Conservation (phyloP, 1,140 invertebrate species). For the Apis laboriosa region DNA sequence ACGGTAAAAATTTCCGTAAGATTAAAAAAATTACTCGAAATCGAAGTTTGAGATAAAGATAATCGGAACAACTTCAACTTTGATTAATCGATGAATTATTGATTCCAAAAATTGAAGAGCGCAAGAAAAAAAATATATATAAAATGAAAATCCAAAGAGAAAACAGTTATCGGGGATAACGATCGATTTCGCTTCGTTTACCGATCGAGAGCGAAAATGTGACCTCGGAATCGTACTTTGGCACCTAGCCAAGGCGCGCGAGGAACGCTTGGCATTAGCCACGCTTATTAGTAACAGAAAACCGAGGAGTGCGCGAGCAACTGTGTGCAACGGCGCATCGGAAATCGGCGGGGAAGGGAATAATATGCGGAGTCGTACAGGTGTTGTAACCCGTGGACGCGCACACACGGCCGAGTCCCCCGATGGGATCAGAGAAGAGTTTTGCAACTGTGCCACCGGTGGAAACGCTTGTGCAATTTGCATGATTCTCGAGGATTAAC, state of each 20-base stretch:
- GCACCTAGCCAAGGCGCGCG: conserved; percentile 40
- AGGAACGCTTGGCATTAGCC: conserved; percentile 41
- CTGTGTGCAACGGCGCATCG: conserved; percentile 10
- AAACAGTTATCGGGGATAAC: no score
- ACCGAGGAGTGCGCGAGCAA: background rate
- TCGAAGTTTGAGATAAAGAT: no score
- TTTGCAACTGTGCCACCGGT: background rate
- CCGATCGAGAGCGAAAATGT: conserved; percentile 53
- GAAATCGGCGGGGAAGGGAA: conserved; percentile 13
- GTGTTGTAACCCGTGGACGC: conserved; percentile 10
- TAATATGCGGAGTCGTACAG: conserved; percentile 11
- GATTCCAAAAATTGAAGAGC: no score
- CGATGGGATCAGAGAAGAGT: conserved; percentile 22
- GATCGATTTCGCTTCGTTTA: conserved; percentile 18
- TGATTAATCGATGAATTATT: no score
- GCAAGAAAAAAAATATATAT: background rate
- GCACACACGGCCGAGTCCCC: conserved; percentile 2
- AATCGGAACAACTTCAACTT: no score
- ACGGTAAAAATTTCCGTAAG: no score
- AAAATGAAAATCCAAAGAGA: background rate
- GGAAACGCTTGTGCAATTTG: conserved; percentile 10
- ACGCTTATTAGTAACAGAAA: conserved; percentile 49
- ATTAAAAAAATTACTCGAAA: no score
- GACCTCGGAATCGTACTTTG: conserved; percentile 43
- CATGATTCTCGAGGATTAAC: conserved; percentile 29